Conservation (phyloP, 1,140 invertebrate species). For the Penaeus indicus region DNA sequence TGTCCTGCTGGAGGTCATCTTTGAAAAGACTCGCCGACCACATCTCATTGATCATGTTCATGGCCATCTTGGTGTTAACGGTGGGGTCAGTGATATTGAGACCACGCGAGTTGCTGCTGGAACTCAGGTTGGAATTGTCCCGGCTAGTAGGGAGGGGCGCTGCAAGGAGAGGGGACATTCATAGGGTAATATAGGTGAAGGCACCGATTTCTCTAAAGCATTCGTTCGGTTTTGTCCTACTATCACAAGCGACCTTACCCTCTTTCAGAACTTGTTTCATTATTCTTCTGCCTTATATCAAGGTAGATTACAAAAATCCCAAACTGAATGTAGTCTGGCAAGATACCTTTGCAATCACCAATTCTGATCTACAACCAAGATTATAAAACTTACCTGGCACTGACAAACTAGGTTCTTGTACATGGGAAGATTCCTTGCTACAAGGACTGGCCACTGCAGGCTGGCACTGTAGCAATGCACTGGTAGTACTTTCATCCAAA, state of each 20-base stretch:
- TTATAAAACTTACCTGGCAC: neutral
- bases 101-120: slow-evolving; percentile 29
- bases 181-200: too few species aligned
- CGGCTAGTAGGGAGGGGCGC: neutral
- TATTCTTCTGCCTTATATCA: too few species aligned
- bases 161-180: neutral
- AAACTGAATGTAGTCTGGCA: too few species aligned
- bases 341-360: too few species aligned
- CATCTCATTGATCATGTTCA: slow-evolving; percentile 67
- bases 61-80: slow-evolving; percentile 71
- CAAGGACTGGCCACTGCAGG: neutral
- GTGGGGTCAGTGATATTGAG: slow-evolving; percentile 69
- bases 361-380: neutral
- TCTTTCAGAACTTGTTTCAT: too few species aligned
- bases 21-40: slow-evolving; percentile 55
- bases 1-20: slow-evolving; percentile 27
- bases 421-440: slow-evolving; percentile 12
- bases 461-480: slow-evolving; percentile 30
- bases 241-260: too few species aligned
- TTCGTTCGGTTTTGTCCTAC: too few species aligned
- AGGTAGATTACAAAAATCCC: too few species aligned
- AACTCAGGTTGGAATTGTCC: slow-evolving; percentile 36
- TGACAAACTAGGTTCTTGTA: neutral
- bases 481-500: slow-evolving; percentile 42
- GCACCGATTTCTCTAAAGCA: too few species aligned